Conservation (phyloP, 2,797 vertebrate species). For the Pterois miles region DNA sequence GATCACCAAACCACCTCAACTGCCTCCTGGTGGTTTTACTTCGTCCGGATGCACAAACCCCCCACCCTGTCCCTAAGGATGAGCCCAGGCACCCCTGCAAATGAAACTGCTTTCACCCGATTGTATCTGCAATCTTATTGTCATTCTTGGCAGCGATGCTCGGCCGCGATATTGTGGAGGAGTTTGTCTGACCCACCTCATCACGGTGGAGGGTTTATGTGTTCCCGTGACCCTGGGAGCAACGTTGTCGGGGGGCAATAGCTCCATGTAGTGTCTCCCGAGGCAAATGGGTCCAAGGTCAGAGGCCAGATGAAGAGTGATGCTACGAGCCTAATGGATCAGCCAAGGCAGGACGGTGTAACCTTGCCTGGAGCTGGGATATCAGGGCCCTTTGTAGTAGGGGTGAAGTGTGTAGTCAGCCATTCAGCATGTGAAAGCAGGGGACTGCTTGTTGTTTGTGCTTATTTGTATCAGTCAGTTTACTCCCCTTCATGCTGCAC, state of each 20-base stretch:
- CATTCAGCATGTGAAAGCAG: conserved; percentile 3
- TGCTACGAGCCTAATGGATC: conserved; percentile 27
- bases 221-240: conserved; percentile 14
- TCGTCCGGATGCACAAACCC: conserved; percentile 50
- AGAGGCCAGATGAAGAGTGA: conserved; percentile 27
- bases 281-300: conserved; percentile 20
- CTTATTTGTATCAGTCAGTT: background rate
- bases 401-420: conserved; percentile 11
- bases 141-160: conserved; percentile 37
- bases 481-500: background rate
- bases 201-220: background rate
- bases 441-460: background rate
- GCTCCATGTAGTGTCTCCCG: conserved; percentile 3
- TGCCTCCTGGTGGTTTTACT: conserved; percentile 28
- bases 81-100: conserved; percentile 32
- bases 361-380: conserved; percentile 31
- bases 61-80: conserved; percentile 71
- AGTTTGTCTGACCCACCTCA: conserved; percentile 7
- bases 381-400: conserved; percentile 3
- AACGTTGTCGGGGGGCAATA: background rate
- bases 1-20: conserved; percentile 37
- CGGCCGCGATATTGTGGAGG: conserved; percentile 3
- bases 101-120: conserved; percentile 11
- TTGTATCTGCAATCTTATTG: conserved; percentile 21
- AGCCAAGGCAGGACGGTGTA: conserved; percentile 21